phyloP scores from a whole-genome alignment of 2,113 vertebrate genomes.

The Nothobranchius furzeri region DNA sequence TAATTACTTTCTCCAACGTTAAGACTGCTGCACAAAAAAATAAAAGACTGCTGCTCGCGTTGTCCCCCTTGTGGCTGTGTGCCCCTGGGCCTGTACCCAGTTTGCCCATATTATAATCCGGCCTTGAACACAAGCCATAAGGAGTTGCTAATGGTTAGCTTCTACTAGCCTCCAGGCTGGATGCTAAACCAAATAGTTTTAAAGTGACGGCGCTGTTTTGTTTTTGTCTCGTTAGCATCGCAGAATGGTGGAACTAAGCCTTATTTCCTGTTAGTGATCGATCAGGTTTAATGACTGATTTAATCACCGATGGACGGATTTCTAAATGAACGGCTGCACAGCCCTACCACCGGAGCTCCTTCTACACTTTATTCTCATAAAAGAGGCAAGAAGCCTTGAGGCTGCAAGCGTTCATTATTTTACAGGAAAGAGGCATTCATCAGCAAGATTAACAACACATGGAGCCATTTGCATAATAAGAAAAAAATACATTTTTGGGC shows the following conservation, averaged over 20 bases:
- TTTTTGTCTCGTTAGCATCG: conserved; percentile 4
- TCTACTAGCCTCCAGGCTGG: too few relatives aligned
- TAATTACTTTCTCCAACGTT: too few relatives aligned
- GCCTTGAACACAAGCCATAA: too few relatives aligned
- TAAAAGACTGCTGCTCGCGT: too few relatives aligned
- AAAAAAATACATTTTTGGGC: conserved; percentile 29
- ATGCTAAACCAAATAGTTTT: not conserved
- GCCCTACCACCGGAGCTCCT: conserved; percentile 22
- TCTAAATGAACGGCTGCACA: conserved; percentile 13
- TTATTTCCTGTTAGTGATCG: conserved; percentile 1
- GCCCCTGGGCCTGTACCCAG: too few relatives aligned
- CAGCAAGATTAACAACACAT: conserved; percentile 49
- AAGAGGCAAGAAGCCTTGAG: conserved; percentile 22
- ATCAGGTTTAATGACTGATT: conserved; percentile 19
- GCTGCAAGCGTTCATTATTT: conserved; percentile 41
- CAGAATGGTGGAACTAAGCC: not conserved
- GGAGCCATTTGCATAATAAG: conserved; percentile 50
- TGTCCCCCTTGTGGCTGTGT: too few relatives aligned
- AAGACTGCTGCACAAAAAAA: too few relatives aligned
- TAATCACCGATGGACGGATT: conserved; percentile 8
- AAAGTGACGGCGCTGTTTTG: not conserved
- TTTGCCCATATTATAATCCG: too few relatives aligned
- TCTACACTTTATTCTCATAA: conserved; percentile 31
- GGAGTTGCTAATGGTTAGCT: too few relatives aligned
- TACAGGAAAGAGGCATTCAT: conserved; percentile 47